These are phyloP conservation scores for Sciurus vulgaris DNA, from an alignment of 2,797 vertebrate species.

Conservation along the genomic window DNA sequence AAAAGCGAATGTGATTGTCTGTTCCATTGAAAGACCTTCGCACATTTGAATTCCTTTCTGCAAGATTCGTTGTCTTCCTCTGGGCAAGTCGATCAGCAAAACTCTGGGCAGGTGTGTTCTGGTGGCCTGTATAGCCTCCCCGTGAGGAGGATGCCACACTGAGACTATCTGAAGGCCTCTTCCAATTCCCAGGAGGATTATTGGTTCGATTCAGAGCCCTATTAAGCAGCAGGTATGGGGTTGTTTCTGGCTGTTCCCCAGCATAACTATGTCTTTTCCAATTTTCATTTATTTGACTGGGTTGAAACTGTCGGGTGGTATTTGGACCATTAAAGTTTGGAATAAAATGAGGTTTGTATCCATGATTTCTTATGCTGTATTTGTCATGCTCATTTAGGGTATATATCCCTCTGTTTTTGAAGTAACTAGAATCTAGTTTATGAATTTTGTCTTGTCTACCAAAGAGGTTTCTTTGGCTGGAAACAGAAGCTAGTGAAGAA, in stretches of 20 bases:
- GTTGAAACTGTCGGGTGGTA: slow-evolving; percentile 87
- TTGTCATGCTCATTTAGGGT: slow-evolving; percentile 88
- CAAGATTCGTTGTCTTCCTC: slow-evolving; percentile 85
- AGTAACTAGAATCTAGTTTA: slow-evolving; percentile 91
- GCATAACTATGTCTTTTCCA: slow-evolving; percentile 98
- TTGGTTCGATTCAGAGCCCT: slow-evolving; percentile 85
- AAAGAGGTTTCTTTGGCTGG: slow-evolving; percentile 90
- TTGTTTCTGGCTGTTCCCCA: slow-evolving; percentile 92
- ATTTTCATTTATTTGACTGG: slow-evolving; percentile 89
- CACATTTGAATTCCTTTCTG: slow-evolving; percentile 90
- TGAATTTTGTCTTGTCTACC: slow-evolving; percentile 91
- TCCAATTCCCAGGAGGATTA: slow-evolving; percentile 90
- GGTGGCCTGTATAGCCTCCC: slow-evolving; percentile 84
- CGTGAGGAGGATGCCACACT: slow-evolving; percentile 85
- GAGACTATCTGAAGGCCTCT: slow-evolving; percentile 90
- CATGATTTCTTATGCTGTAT: slow-evolving; percentile 84
- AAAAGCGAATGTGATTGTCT: slow-evolving; percentile 90
- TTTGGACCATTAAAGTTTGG: slow-evolving; percentile 88
- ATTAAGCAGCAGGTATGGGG: slow-evolving; percentile 86
- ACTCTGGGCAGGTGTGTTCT: slow-evolving; percentile 84
- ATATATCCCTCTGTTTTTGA: slow-evolving; percentile 91
- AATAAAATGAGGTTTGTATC: slow-evolving; percentile 86
- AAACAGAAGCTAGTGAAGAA: slow-evolving; percentile 89
- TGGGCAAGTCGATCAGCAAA: slow-evolving; percentile 89
- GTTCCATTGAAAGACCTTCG: slow-evolving; percentile 93